Evolutionary conservation across 2,797 vertebrate genomes (phyloP), one percentile per base, ranked within the genome.

Genomic region (Coranthus polyacanthus): DNA sequence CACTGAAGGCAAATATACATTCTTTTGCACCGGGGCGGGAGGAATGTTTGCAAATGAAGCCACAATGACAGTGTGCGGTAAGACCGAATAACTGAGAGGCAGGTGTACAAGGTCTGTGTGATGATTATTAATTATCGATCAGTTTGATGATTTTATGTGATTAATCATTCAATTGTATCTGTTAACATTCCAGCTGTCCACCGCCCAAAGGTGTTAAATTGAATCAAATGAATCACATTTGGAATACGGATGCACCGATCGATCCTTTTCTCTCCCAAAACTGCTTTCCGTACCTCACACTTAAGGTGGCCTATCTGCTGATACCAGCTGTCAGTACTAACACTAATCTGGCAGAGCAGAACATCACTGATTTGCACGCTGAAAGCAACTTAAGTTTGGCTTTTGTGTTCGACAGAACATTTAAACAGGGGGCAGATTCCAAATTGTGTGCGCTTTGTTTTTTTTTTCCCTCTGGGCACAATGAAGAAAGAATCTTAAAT

Each of bases 31-130:
- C 5, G 15, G 16, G 45, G 32, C 55, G 41, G 8, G 41, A 79
- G 70, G 75, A 85, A 85, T 84, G 85, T 89, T 70, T 84, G 57
- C 52, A 36, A n/a, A 63, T 72, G 63, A 75, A 79, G 63, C 54
- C 51, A 20, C 60, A 41, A 58, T 73, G 78, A 74, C 36, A 32
- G 56, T 61, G 42, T 61, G 26, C 36, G 59, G 54, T 17, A 13
- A 67, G 60, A 34, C 36, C 39, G 51, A 53, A 45, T 54, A 44
- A 77, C 49, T 63, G 39, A 66, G 46, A 69, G 10, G 26, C 59
- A 65, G 66, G 63, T 69, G 17, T 12, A 54, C 37, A 42, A n/a
- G n/a, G n/a, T n/a, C n/a, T n/a, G n/a, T n/a, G n/a, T 29, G 2
- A 29, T 29, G 5, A 29, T 29, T 6, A 29, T 29, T 29, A 29